Evolutionary conservation across 2,797 vertebrate species (phyloP), one percentile per base, ranked within the genome.

Genomic region (Sebastes flavidus): DNA sequence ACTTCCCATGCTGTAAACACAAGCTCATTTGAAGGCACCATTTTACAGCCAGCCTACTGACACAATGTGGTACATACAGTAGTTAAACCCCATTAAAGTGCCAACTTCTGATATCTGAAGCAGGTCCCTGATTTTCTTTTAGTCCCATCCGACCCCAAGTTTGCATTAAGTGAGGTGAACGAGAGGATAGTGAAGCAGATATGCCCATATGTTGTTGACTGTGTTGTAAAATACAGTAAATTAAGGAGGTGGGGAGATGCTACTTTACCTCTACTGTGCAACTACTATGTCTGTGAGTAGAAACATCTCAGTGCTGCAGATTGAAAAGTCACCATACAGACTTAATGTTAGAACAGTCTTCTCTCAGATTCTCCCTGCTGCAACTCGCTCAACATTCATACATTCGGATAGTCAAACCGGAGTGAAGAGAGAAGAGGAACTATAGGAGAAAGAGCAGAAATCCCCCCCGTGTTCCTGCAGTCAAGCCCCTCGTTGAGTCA

Each of bases 341-440:
- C 83, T 88, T 89, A 29, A 77, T 87, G 66, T 84, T 58, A 27
- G 62, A 81, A 82, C 55, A 78, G 90, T 93, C 79, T 89, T 42
- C 32, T 29, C 34, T 87, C 65, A 59, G 70, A 27, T 78, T 78
- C 49, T 80, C 42, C 62, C 75, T 61, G 60, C 75, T 82, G 79
- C 82, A 81, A 70, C 67, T 91, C 89, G 69, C 72, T 87, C 82
- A 72, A 78, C 90, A 90, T 92, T 94, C 94, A 92, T 94, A 95
- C 94, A 91, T 95, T 95, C 93, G 79, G 71, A 91, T 83, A 92
- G 88, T 94, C 91, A 88, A 79, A 90, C 83, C 87, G 69, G 83
- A 84, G 62, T 36, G 20, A 61, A 85, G 68, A 80, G 81, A 83
- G 72, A 78, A 36, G 76, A 85, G 77, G 73, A 81, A 63, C 76